Evolutionary conservation across 2,888 invertebrate genomes (phyloP), one percentile per base, ranked within the genome.

Genomic region (Muscina levida): DNA sequence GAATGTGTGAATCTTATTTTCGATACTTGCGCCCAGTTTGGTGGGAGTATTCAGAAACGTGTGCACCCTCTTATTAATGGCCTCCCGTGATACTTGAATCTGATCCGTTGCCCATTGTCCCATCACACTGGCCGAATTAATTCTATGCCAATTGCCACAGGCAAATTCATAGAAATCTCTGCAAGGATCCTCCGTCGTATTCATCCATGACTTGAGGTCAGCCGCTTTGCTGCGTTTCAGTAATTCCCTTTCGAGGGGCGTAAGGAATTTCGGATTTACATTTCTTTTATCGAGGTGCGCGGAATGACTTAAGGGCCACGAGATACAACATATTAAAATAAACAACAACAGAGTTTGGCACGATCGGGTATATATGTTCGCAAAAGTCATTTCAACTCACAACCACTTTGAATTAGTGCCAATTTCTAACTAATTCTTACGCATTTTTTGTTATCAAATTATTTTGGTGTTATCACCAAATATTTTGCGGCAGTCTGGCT

Each of bases 151-250:
- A 22, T 86, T 89, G 15, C 88, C 88, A 74, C 88, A 88, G 51
- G 86, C 86, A 72, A 84, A 87, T 42, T 81, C 84, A 62, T 84
- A 88, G 72, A 88, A 88, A 57, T 88, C 84, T 4, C 85, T 87
- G 72, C 88, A 88, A 5, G 87, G 83, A 44, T 87, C 85, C 22
- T 82, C 65, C 4, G 85, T 84, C 8, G 84, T 75, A 13, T 84
- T 83, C 85, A 89, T 87, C 67, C 85, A 89, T 76, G 93, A 92
- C 84, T 92, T 91, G 94, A 96, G 96, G 82, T 94, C 93, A 72
- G 92, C 92, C 3, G 93, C 93, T 91, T 94, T 94, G 0, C 93
- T 92, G n/a, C 87, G 89, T 75, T 93, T 91, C 59, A 94, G 93
- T 0, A 92, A 92, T n/a, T 92, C 88, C 67, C 85, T 86, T 1